These are phyloP conservation scores for Scophthalmus maximus DNA, from an alignment of 2,113 vertebrate genomes.

Conservation along the genomic window DNA sequence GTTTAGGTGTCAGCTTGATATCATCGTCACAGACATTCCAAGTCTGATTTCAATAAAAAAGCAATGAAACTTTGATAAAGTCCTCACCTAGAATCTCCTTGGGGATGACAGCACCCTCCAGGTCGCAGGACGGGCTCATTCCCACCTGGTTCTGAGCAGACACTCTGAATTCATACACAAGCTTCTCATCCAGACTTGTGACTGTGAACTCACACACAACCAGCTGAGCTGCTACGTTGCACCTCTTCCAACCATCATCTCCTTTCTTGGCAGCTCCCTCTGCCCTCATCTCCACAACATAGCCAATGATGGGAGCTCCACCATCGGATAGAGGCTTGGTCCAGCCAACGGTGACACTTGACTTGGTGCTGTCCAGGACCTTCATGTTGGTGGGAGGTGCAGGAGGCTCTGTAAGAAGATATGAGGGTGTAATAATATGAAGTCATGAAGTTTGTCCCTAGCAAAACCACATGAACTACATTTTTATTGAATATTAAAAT, in stretches of 20 bases:
- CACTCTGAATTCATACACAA: conserved; percentile 95
- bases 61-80: background rate
- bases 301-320: conserved; percentile 95
- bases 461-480: background rate
- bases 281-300: conserved; percentile 92
- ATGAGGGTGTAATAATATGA: background rate
- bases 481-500: background rate
- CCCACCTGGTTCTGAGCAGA: conserved; percentile 98
- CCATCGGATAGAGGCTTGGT: conserved; percentile 94
- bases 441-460: background rate
- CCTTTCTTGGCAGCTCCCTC: conserved; percentile 86
- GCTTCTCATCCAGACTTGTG: conserved; percentile 89
- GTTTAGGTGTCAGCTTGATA: background rate
- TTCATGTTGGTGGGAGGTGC: conserved; percentile 94
- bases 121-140: conserved; percentile 91
- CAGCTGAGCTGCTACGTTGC: conserved; percentile 94
- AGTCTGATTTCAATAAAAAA: background rate
- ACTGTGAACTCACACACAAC: conserved; percentile 92
- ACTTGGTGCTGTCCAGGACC: conserved; percentile 92
- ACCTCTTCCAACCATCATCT: conserved; percentile 94
- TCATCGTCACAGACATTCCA: background rate
- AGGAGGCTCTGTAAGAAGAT: conserved; percentile 87
- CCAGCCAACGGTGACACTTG: conserved; percentile 91
- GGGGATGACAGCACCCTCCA: conserved; percentile 90
- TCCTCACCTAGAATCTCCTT: conserved; percentile 93